Evolutionary conservation across 2,888 invertebrate species (phyloP), one percentile per base, ranked within the genome.

Genomic region (Conus canariensis): DNA sequence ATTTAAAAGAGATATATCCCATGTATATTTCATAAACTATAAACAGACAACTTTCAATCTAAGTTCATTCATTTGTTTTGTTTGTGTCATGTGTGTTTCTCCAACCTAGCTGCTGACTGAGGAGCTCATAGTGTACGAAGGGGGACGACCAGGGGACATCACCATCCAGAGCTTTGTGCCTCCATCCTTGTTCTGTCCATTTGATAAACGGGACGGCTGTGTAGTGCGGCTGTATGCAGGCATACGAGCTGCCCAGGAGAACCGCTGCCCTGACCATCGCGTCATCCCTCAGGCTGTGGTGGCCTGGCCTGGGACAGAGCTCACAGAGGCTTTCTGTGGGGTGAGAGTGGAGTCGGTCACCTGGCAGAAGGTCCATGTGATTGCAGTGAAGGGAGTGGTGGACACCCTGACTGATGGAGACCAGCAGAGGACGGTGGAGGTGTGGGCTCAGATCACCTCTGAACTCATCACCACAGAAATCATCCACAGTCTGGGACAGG

Each of bases 361-460:
- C 16, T 92, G 92, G 92, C 22, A 89, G 14, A 30, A 85, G 30
- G 74, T 14, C 5, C 86, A 91, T n/a, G 64, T 19, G 12, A 77
- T 93, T 19, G 56, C 74, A 4, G 91, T 94, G 56, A 91, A 92
- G 82, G 93, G 92, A 45, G 92, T 92, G 19, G 87, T 93, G 59
- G 94, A 94, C 88, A 88, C 88, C 19, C 89, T 93, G 12, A 91
- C 92, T 67, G 94, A 94, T 86, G 92, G 91, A 30, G 92, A 93
- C 74, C 93, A 94, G 89, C 91, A 88, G 70, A 88, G 93, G 56
- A 90, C 90, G 12, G 87, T 94, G 19, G 90, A 91, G 64, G 67
- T 93, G 56, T 87, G 83, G 87, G 91, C 90, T 10, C 19, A 88
- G 60, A 74, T 92, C 59, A 91, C 89, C 58, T 90, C 92, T 5